phyloP scores from a whole-genome alignment of 2,888 invertebrate species.

The Ecliptopera silaceata region DNA sequence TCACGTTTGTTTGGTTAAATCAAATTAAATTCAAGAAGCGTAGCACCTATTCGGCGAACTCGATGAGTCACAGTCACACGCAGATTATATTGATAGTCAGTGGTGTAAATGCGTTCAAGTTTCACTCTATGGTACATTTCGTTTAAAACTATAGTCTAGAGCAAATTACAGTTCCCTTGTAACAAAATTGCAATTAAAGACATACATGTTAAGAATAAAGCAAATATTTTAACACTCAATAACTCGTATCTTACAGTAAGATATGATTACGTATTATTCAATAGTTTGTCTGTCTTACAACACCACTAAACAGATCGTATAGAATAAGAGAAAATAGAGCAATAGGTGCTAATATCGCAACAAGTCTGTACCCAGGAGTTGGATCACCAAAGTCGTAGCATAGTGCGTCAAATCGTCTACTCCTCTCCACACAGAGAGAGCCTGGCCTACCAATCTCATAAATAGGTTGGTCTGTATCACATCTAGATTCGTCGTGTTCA shows the following conservation, averaged over 20 bases:
- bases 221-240: background rate
- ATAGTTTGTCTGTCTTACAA: constrained; percentile 66
- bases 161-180: background rate
- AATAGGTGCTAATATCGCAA: constrained; percentile 68
- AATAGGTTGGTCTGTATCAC: constrained; percentile 60
- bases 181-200: background rate
- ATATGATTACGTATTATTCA: constrained; percentile 28
- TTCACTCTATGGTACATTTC: constrained; percentile 15
- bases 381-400: constrained; percentile 70
- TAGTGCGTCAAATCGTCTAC: constrained; percentile 56
- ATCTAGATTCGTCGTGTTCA: constrained; percentile 54
- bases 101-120: constrained; percentile 26
- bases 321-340: constrained; percentile 69
- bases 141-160: constrained; percentile 3
- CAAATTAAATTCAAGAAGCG: constrained; percentile 6
- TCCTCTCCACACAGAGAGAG: constrained; percentile 58
- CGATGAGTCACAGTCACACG: no score
- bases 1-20: constrained; percentile 6
- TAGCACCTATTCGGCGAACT: constrained; percentile 22
- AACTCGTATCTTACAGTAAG: background rate
- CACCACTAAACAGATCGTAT: constrained; percentile 72
- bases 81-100: constrained; percentile 25
- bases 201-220: background rate
- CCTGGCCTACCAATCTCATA: constrained; percentile 61
- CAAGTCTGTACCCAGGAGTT: constrained; percentile 64